These are phyloP conservation scores for Tokudaia tokunoshimensis DNA, from an alignment of 2,797 vertebrate genomes.

Conservation along the genomic window DNA sequence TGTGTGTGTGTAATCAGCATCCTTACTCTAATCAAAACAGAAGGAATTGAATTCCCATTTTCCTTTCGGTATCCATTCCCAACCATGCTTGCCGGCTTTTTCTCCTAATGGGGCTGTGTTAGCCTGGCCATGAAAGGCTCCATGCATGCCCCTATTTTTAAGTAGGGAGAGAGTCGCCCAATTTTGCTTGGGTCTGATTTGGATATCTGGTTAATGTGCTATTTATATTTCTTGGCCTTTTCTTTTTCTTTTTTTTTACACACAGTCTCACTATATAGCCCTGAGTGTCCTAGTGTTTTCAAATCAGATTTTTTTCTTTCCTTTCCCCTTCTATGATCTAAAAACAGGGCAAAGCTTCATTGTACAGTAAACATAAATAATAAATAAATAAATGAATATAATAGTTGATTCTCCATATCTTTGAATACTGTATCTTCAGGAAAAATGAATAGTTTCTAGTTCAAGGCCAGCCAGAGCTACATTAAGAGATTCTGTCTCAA, in stretches of 20 bases:
- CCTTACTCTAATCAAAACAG: neutral
- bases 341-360: neutral
- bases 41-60: neutral
- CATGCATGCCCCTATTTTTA: neutral
- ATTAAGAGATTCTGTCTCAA: neutral
- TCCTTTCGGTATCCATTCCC: neutral
- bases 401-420: neutral
- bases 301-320: too few species aligned
- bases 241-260: neutral
- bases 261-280: neutral
- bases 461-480: neutral
- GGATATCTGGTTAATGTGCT: neutral
- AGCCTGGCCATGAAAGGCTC: accelerated
- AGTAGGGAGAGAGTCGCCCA: neutral
- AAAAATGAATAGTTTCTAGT: neutral
- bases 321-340: neutral
- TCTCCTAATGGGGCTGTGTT: too few species aligned
- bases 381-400: neutral
- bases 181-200: neutral
- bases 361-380: neutral
- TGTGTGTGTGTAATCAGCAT: neutral
- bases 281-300: neutral
- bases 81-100: neutral
- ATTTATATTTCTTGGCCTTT: neutral
- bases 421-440: neutral